Base-by-base conservation (phyloP, 2,888 invertebrate species). In the Drosophila buzzatii region DNA sequence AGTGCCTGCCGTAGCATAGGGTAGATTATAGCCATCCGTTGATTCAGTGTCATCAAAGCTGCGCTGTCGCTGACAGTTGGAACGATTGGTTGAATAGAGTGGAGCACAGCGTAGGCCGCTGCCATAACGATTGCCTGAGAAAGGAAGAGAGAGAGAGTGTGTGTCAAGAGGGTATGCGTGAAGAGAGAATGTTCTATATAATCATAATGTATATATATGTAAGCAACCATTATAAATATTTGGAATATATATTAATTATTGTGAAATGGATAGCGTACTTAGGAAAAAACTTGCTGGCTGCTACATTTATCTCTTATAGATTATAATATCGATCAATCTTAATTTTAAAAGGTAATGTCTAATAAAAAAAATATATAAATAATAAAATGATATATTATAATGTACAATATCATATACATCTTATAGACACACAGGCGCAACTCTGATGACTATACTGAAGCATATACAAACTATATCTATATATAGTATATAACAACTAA, bases 11-110 rank as follows among this genome's bases (percentile, higher is more conserved):
- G 90, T 79, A 9, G 87, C 89, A 70, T 92, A 92, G 51, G 92
- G 91, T 37, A 91, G 79, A 79, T 93, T 92, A 66, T 92, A 92
- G 63, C 93, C 92, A 71, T 93, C 92, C 7, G 92, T 92, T 9
- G 93, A 93, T 77, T 93, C 93, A 0, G 93, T 93, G 63, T 93
- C 93, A 63, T 93, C 93, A 44, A 93, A 93, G 74, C 93, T 93
- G 12, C 93, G 89, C 70, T 93, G 93, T 0, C 92, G 90, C 57
- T 90, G 90, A 62, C 88, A 91, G 23, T 82, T 81, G 18, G 67
- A 62, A 47, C 87, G 75, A 53, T 79, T 90, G 41, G 76, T 73
- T 8, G 89, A 58, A 44, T 79, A 76, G 12, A 78, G 84, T 16
- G 82, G 85, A 16, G 82, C 81, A 49, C 86, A 85, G 14, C 91